Conservation (phyloP, 2,113 vertebrate genomes). For the Megaceryle maxima region DNA sequence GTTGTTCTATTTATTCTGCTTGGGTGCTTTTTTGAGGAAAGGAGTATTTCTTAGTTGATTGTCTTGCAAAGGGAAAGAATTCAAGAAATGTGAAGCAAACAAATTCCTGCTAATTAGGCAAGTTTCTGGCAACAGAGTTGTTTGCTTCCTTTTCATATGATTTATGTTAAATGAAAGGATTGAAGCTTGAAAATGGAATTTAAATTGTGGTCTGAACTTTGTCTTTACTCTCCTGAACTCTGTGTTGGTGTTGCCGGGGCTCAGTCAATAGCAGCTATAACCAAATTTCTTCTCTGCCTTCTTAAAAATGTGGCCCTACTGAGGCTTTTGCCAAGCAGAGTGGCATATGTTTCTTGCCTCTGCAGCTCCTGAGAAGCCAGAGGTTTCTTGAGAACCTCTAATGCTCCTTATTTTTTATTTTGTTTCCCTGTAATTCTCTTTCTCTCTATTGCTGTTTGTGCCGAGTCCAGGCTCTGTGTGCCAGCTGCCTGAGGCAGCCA, state of each 20-base stretch:
- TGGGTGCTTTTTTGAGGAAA: constrained; percentile 40
- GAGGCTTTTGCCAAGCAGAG: background rate
- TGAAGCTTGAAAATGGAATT: background rate
- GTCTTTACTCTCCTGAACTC: background rate
- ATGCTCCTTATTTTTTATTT: background rate
- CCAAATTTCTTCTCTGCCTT: background rate
- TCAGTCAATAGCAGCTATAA: background rate
- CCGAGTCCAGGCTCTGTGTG: fast-evolving
- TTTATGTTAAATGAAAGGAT: background rate
- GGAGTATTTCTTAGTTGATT: constrained; percentile 39
- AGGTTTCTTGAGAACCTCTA: background rate
- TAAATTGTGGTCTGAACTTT: background rate
- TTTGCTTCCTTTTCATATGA: background rate
- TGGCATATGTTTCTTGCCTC: background rate
- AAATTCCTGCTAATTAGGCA: constrained; percentile 6
- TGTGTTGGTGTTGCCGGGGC: fast-evolving
- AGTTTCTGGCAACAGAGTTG: constrained; percentile 13
- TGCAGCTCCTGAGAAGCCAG: background rate
- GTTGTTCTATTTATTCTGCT: constrained; percentile 56
- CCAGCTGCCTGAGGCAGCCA: background rate
- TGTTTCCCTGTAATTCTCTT: background rate
- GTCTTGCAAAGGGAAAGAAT: constrained; percentile 46
- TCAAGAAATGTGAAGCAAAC: constrained; percentile 45
- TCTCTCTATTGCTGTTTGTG: background rate
- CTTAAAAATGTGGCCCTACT: background rate